Evolutionary conservation across 2,113 vertebrate species (phyloP).

Genomic region (Pterocles gutturalis): DNA sequence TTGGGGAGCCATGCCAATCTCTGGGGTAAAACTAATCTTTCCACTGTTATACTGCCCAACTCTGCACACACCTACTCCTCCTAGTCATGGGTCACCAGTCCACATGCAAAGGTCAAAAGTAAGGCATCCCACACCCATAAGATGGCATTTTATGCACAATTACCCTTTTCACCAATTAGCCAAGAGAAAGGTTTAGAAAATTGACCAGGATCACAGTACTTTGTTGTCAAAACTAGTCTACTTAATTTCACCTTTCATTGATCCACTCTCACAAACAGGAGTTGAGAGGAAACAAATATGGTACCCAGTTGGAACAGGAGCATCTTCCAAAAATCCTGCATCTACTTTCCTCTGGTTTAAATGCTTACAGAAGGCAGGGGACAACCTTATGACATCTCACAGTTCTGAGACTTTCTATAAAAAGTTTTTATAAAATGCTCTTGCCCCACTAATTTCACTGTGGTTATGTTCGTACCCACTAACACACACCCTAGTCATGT

Average conservation of each 20-base stretch:
- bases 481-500: background rate
- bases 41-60: background rate
- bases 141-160: background rate
- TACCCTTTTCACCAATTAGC: background rate
- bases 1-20: accelerated
- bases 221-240: background rate
- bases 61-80: background rate
- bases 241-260: background rate
- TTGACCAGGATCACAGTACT: background rate
- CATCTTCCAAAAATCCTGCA: background rate
- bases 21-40: background rate
- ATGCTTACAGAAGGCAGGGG: background rate
- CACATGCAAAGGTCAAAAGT: accelerated
- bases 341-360: background rate
- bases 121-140: background rate
- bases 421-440: background rate
- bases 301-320: background rate
- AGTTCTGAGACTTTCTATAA: background rate
- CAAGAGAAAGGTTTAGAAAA: background rate
- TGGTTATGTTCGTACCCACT: background rate
- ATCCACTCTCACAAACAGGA: background rate
- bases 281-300: background rate
- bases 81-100: background rate
- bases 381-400: background rate
- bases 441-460: background rate